Percentiles rank a stretch among this genome's conserved stretches.
Evolutionary conservation across 2,888 invertebrate species (phyloP).

Genomic region (Pandemis heparana): DNA sequence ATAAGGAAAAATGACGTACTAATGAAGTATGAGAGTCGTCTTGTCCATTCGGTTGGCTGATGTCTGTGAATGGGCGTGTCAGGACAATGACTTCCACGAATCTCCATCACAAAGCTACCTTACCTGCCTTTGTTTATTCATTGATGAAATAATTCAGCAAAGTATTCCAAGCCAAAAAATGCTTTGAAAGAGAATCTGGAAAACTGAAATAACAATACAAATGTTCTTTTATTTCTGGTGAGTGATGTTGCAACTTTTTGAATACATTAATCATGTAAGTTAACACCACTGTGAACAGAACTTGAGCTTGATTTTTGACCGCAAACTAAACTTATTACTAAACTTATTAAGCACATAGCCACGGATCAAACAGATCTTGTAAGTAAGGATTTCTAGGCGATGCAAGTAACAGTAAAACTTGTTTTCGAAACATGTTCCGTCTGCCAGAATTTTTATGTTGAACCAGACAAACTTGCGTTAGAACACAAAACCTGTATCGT

Average conservation of each 20-base stretch:
- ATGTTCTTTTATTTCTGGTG: background rate
- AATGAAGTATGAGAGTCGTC: background rate
- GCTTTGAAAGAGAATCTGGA: background rate
- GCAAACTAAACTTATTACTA: background rate
- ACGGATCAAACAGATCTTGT: background rate
- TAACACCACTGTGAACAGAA: background rate
- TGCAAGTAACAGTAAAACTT: slow-evolving; percentile 43
- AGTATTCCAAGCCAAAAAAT: background rate
- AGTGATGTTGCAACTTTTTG: slow-evolving; percentile 3
- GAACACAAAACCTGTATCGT: background rate
- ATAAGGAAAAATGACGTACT: background rate
- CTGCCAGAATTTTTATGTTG: slow-evolving; percentile 28
- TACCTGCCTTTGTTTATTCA: slow-evolving; percentile 10
- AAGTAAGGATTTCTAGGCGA: slow-evolving; percentile 28
- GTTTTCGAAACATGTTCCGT: slow-evolving; percentile 36
- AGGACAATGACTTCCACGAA: slow-evolving; percentile 31
- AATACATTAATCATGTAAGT: background rate
- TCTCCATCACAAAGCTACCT: slow-evolving; percentile 27
- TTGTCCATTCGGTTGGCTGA: slow-evolving; percentile 8
- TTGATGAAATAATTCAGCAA: background rate
- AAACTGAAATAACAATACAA: background rate
- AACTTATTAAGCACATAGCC: background rate
- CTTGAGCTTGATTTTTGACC: background rate
- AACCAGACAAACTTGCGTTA: background rate
- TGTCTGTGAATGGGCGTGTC: slow-evolving; percentile 14